Evolutionary conservation across 2,797 vertebrate species (phyloP), one percentile per base, ranked within the genome.

Genomic region (Melanotaenia pygmaea): DNA sequence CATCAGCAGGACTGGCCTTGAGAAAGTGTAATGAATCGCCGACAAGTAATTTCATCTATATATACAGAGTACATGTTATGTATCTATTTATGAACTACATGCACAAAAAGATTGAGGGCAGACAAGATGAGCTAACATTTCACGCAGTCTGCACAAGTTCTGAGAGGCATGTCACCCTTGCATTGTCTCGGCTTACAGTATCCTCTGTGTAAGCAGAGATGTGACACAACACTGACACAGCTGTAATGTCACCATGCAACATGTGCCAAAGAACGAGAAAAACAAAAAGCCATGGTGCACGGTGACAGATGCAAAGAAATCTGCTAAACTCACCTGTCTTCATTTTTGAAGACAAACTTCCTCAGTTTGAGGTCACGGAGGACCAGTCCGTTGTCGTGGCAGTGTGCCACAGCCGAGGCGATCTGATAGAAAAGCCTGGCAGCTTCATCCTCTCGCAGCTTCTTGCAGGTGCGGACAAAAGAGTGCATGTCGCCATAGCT

Each of bases 401-500:
- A 99, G 88, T 99, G 98, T 72, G 98, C 97, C 91, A 99, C 98
- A 1, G 98, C 98, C 0, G 98, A 98, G 74, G 95, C 97, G 89
- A 99, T 98, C 96, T 99, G 98, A 91, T 96, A 95, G 95, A 99
- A 99, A 67, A 99, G 96, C 86, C 96, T 93, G 90, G 97, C 97
- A 40, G 98, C 98, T 85, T 99, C 98, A 71, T 99, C 97, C 88
- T 99, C 98, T 64, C 96, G 97, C 91, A 99, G 95, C 93, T 98
- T 98, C 93, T 98, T 98, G 95, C 98, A 99, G 87, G 96, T 98
- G 77, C 98, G 98, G 77, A 99, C 98, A 59, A 99, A 99, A 0
- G 98, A 98, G 92, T 99, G 98, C 98, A 99, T 98, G 94, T 99
- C 98, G 67, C 98, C 98, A 96, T 99, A 95, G 94, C 98, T 97